These are phyloP conservation scores for Octodon degus DNA, from an alignment of 2,113 vertebrate genomes.

Conservation along the genomic window DNA sequence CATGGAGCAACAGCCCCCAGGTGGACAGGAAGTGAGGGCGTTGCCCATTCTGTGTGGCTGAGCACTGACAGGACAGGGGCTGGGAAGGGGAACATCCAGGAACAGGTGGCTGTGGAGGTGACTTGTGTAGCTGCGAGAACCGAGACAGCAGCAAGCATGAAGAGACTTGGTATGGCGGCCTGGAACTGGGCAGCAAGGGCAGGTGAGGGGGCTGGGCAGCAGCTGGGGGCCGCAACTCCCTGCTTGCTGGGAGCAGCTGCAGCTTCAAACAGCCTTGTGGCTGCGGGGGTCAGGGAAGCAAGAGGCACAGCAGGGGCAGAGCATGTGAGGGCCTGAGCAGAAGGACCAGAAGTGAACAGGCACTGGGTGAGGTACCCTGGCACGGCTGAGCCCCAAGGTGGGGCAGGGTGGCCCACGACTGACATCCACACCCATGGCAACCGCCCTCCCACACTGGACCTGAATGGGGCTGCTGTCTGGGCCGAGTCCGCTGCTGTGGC, in stretches of 20 bases:
- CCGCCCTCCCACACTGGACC: neutral
- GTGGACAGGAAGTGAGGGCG: neutral
- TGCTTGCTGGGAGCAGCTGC: neutral
- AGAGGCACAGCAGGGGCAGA: neutral
- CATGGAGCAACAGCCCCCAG: neutral
- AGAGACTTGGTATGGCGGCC: neutral
- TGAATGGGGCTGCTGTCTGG: neutral
- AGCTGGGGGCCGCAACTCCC: too few relatives aligned
- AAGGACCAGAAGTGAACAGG: too few relatives aligned
- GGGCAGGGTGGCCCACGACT: rapidly evolving
- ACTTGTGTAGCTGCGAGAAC: neutral
- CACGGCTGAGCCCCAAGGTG: neutral
- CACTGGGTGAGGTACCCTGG: neutral
- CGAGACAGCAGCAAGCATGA: neutral
- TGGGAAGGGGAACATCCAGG: neutral
- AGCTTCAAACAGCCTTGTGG: too few relatives aligned
- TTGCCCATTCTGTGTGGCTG: neutral
- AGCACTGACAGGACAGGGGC: neutral
- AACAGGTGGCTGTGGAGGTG: neutral
- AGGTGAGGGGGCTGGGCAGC: too few relatives aligned
- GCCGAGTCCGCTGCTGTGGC: too few relatives aligned
- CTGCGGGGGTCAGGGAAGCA: too few relatives aligned
- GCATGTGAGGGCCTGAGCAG: neutral
- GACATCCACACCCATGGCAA: rapidly evolving
- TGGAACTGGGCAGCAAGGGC: neutral